Evolutionary conservation across 2,797 vertebrate species (phyloP).

Genomic region (Eutrigla gurnardus): DNA sequence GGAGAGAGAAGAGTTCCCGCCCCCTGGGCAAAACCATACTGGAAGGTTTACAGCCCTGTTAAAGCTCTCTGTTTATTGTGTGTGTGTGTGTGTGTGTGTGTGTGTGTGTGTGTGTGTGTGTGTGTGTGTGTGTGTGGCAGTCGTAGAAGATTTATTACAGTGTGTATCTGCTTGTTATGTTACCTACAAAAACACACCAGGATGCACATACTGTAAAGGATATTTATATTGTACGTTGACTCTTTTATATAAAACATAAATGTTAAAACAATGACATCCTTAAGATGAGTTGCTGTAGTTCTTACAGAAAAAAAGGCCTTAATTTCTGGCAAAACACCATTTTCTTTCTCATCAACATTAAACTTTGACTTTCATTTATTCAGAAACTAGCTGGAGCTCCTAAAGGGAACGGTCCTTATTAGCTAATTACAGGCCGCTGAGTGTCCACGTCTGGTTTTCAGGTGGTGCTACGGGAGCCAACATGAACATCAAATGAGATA

Average conservation of each 20-base stretch:
- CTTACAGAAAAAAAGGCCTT: not conserved
- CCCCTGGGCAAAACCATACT: not conserved
- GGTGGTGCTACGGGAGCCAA: slow-evolving; percentile 37
- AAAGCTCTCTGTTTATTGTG: slow-evolving; percentile 23
- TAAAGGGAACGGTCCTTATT: not conserved
- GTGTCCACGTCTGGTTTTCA: slow-evolving; percentile 56
- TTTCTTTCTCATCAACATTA: slow-evolving; percentile 10
- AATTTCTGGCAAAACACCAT: not conserved
- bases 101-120: slow-evolving; percentile 4
- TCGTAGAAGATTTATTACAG: slow-evolving; percentile 16
- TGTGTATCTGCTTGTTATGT: slow-evolving; percentile 27
- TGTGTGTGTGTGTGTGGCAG: slow-evolving; percentile 1
- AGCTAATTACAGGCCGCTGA: slow-evolving; percentile 57
- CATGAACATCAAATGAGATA: slow-evolving; percentile 31
- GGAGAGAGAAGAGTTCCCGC: slow-evolving; percentile 10
- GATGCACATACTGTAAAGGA: not conserved
- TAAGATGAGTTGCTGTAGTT: not conserved
- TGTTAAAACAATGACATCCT: too few relatives aligned
- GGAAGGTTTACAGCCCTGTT: slow-evolving; percentile 31
- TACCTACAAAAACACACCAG: slow-evolving; percentile 3
- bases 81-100: slow-evolving; percentile 1
- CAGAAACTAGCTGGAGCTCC: not conserved
- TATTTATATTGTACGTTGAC: not conserved
- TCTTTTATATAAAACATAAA: not conserved
- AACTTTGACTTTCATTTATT: slow-evolving; percentile 21